Evolutionary conservation across 2,113 vertebrate species (phyloP).

Genomic region (Phalacrocorax carbo): DNA sequence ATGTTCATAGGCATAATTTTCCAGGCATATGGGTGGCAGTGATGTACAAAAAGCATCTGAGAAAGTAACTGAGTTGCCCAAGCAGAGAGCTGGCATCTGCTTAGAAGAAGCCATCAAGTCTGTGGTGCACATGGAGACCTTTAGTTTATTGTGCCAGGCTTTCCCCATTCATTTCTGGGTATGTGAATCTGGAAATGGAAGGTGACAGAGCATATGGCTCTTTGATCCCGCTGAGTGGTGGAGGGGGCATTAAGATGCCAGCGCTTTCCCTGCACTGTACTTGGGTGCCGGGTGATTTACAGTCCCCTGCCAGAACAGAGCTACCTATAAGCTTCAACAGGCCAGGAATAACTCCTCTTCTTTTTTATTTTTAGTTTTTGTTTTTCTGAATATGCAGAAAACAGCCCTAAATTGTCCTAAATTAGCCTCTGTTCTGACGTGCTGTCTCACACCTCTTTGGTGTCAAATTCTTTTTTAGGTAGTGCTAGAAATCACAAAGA

Average conservation of each 20-base stretch:
- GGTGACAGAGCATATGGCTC: neutral
- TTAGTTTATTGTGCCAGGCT: neutral
- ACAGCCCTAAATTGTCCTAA: neutral
- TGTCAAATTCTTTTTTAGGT: conserved; percentile 28
- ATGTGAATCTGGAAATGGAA: neutral
- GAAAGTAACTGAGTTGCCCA: neutral
- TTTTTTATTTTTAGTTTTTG: neutral
- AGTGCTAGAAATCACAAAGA: conserved; percentile 27
- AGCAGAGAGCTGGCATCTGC: neutral
- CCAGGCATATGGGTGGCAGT: neutral
- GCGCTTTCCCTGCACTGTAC: neutral
- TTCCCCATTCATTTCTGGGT: neutral
- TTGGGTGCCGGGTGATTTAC: neutral
- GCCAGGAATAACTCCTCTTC: neutral
- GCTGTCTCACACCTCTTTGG: conserved; percentile 38
- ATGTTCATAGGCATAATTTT: neutral
- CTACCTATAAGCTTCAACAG: neutral
- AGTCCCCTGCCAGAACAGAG: neutral
- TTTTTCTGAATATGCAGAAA: neutral
- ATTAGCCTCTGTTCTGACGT: conserved; percentile 30
- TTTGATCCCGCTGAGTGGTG: neutral
- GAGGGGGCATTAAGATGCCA: neutral
- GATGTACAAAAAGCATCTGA: neutral
- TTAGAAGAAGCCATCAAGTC: neutral
- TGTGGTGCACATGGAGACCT: neutral